A percentile compares a stretch with the other conserved stretches of the same genome.
Evolutionary conservation across 2,888 invertebrate genomes (phyloP).

Genomic region (Caradrina clavipalpis): DNA sequence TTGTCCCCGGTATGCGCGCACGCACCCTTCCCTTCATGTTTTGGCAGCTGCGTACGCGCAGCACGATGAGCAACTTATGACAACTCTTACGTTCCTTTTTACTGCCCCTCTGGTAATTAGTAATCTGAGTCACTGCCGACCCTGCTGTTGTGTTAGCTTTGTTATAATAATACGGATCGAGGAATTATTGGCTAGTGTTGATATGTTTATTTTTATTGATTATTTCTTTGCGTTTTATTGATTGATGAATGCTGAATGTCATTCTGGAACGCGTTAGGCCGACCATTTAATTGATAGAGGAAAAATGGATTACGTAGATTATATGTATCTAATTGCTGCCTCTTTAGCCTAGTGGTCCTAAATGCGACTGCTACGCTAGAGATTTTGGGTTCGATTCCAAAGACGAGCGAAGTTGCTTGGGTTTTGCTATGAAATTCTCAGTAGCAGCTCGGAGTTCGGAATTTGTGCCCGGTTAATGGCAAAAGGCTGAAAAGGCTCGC

Average conservation of each 20-base stretch:
- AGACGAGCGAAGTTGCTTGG: no score
- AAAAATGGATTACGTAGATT: no score
- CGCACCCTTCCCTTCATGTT: conserved; percentile 64
- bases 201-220: conserved; percentile 42
- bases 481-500: no score
- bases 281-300: no score
- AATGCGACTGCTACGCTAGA: no score
- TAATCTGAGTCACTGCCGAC: conserved; percentile 41
- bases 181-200: conserved; percentile 45
- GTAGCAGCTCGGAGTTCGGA: no score
- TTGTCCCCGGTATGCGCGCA: conserved; percentile 38
- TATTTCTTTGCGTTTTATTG: conserved; percentile 11
- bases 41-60: conserved; percentile 70
- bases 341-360: no score
- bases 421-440: no score
- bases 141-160: conserved; percentile 46
- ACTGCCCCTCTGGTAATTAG: conserved; percentile 22
- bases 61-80: conserved; percentile 64
- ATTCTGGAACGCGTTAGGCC: background rate
- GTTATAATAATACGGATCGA: conserved; percentile 49
- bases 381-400: no score
- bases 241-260: conserved; percentile 19
- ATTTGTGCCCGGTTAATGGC: no score
- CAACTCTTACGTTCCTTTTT: conserved; percentile 53
- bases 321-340: background rate